Conservation (phyloP, 2,113 vertebrate genomes). For the Pontoporia blainvillei region DNA sequence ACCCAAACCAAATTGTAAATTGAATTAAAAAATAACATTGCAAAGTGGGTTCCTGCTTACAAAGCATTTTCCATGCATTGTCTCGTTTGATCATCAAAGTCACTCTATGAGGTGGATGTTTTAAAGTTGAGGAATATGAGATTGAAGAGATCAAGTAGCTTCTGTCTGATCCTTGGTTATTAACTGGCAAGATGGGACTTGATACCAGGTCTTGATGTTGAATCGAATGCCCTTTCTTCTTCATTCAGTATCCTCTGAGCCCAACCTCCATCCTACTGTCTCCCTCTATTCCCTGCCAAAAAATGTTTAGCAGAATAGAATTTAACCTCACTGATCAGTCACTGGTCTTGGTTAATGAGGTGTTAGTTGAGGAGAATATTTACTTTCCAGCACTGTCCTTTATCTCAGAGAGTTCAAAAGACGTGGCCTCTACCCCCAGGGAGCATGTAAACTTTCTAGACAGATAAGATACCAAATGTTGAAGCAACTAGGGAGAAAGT, state of each 20-base stretch:
- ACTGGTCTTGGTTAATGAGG: neutral
- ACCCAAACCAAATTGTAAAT: constrained; percentile 27
- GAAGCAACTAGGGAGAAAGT: neutral
- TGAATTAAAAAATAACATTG: neutral
- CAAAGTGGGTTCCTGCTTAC: neutral
- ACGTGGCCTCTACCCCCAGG: neutral
- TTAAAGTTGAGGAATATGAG: neutral
- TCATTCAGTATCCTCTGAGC: neutral
- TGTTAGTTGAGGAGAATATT: neutral
- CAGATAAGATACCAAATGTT: neutral
- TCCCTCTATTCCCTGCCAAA: neutral
- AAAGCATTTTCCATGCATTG: neutral
- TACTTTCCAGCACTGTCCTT: neutral
- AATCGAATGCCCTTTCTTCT: neutral
- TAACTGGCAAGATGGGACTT: neutral
- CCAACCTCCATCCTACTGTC: neutral
- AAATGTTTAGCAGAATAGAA: neutral
- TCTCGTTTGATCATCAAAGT: neutral
- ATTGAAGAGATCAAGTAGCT: neutral
- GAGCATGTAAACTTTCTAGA: neutral
- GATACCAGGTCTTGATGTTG: neutral
- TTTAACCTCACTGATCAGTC: neutral
- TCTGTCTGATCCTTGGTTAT: neutral
- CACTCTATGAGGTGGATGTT: neutral
- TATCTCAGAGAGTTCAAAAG: neutral